Evolutionary conservation across 2,797 vertebrate genomes (phyloP), one percentile per base, ranked within the genome.

Genomic region (Coranthus polyacanthus): DNA sequence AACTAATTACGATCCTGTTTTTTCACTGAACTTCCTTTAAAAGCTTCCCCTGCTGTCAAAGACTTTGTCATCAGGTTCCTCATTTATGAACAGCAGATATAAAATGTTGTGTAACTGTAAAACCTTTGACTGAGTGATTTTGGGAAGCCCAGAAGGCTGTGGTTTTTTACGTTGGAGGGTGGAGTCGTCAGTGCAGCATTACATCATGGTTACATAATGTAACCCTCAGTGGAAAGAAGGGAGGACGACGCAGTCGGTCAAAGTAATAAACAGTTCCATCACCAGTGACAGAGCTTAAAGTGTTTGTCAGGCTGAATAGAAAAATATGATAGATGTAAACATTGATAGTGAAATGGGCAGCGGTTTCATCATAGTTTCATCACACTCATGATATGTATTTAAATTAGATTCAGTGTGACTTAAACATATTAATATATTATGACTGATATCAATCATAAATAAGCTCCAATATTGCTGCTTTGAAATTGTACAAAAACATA

Each of bases 141-240:
- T 58, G 26, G 50, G 45, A 70, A 58, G 37, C 51, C 32, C 55
- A 49, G 3, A 66, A 49, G 59, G 34, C 44, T 38, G 45, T 59
- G 47, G 41, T 53, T 50, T 26, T 32, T 37, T 13, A 46, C 17
- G 18, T 18, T 45, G 16, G 51, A 66, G 81, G 84, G 84, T 68
- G 83, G 78, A 81, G 81, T 45, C 34, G 7, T 15, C 36, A 15
- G 6, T 2, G 66, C 46, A 58, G 76, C 51, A 87, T 88, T 68
- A 90, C 87, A 70, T 87, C 89, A 90, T 67, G 5, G 44, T 89
- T 84, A 85, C 83, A 85, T 88, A 73, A 86, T 17, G 0, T 15
- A 24, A 75, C 55, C 59, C 58, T 69, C 46, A 41, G 62, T 56
- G 65, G 68, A 71, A 63, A 72, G 63, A 44, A 52, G 20, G 50